phyloP scores from a whole-genome alignment of 2,797 vertebrate species.

The Linurgus olivaceus region DNA sequence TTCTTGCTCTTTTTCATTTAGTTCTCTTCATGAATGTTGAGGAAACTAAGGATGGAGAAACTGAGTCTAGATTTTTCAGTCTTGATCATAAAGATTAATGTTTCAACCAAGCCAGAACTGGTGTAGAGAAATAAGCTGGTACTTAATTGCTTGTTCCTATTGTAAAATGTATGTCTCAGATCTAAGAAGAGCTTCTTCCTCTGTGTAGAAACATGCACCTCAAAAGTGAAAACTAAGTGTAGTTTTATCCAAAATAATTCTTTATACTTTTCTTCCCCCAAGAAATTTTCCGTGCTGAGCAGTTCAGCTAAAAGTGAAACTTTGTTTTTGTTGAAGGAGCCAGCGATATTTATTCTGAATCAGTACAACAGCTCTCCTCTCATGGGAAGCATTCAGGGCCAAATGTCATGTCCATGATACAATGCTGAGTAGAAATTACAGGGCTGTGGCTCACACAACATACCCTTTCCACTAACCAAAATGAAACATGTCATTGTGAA shows the following conservation, averaged over 20 bases:
- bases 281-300: neutral
- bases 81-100: neutral
- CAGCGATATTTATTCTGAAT: neutral
- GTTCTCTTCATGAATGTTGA: neutral
- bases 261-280: neutral
- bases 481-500: constrained; percentile 37
- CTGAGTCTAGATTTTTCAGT: neutral
- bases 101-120: neutral
- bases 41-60: neutral
- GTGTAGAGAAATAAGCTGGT: neutral
- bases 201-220: neutral
- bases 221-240: neutral
- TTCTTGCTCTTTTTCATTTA: neutral
- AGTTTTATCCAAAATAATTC: neutral
- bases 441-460: neutral
- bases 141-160: neutral
- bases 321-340: neutral
- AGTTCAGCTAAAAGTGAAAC: neutral
- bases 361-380: neutral
- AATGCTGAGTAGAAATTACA: neutral
- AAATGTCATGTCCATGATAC: neutral
- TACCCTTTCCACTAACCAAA: constrained; percentile 16
- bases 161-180: neutral
- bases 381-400: neutral
- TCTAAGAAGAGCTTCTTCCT: neutral